Evolutionary conservation across 2,888 invertebrate genomes (phyloP).

Genomic region (Melinaea marsaeus): DNA sequence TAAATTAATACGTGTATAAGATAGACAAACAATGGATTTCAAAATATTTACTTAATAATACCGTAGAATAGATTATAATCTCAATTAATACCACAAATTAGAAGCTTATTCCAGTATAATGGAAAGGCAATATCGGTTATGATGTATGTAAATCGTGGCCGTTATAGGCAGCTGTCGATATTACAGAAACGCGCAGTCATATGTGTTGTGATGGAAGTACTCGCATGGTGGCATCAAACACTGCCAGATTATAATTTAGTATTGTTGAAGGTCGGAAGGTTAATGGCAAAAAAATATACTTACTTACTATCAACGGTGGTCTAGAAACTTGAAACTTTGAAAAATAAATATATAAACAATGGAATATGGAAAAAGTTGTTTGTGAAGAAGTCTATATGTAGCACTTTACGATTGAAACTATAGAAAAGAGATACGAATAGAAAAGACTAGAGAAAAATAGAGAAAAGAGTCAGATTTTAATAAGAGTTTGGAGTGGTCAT

Average conservation of each 20-base stretch:
- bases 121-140: conserved; percentile 14
- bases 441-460: background rate
- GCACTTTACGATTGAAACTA: too few relatives aligned
- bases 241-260: conserved; percentile 6
- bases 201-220: conserved; percentile 27
- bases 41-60: background rate
- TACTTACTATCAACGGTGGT: too few relatives aligned
- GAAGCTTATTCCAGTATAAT: conserved; percentile 17
- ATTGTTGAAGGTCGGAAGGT: background rate
- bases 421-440: background rate
- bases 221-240: conserved; percentile 8
- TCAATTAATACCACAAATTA: background rate
- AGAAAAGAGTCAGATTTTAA: conserved; percentile 11
- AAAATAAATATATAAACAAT: too few relatives aligned
- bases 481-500: conserved; percentile 19
- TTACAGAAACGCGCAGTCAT: conserved; percentile 34
- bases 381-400: too few relatives aligned
- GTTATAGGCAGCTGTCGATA: conserved; percentile 40
- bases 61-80: background rate
- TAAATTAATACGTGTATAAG: background rate
- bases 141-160: conserved; percentile 33
- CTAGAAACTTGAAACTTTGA: too few relatives aligned
- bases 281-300: background rate
- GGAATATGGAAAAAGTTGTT: too few relatives aligned
- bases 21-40: background rate